These are phyloP conservation scores for Oncopeltus fasciatus DNA, from an alignment of 1,140 invertebrate species.

Conservation along the genomic window DNA sequence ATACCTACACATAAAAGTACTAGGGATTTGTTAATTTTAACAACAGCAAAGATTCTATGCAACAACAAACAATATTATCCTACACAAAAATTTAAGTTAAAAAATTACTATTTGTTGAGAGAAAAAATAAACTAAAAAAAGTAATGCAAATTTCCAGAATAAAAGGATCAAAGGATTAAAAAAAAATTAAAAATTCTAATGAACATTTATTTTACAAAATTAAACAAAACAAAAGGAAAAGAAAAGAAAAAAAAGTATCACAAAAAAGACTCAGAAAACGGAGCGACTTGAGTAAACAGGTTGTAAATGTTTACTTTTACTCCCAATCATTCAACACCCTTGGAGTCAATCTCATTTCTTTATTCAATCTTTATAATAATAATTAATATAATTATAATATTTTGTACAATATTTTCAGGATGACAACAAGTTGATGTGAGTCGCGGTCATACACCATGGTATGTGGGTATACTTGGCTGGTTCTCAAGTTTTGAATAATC, in stretches of 20 bases:
- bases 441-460: constrained; percentile 21
- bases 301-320: background rate
- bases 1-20: no score
- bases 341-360: constrained; percentile 3
- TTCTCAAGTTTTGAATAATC: constrained; percentile 95
- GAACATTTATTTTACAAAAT: constrained; percentile 17
- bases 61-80: no score
- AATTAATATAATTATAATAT: constrained; percentile 13
- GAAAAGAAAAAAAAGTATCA: constrained; percentile 13
- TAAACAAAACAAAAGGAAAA: constrained; percentile 14
- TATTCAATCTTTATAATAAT: constrained; percentile 12
- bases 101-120: background rate
- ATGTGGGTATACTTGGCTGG: constrained; percentile 40
- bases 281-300: background rate
- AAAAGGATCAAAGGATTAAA: background rate
- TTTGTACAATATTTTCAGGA: constrained; percentile 10
- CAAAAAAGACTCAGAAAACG: constrained; percentile 13
- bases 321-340: background rate
- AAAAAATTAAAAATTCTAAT: constrained; percentile 4
- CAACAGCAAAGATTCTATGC: no score
- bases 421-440: background rate
- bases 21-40: no score
- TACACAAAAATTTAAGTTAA: no score
- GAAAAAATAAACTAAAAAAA: constrained; percentile 1
- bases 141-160: no score